Conservation (phyloP, 2,888 invertebrate species). For the Epinotia brunnichana region DNA sequence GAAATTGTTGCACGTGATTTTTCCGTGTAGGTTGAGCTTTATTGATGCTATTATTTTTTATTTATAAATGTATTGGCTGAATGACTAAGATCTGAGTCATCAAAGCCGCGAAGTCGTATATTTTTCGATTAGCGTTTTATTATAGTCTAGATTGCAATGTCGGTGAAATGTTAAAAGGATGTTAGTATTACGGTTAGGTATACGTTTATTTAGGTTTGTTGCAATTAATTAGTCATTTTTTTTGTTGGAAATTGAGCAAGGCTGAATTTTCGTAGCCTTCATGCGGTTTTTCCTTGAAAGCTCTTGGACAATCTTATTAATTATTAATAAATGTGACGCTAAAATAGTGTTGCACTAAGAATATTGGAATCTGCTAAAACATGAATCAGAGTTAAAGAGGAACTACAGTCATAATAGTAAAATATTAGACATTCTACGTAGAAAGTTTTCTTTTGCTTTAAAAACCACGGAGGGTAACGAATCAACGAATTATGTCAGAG, state of each 20-base stretch:
- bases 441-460: neutral
- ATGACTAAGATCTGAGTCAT: constrained; percentile 23
- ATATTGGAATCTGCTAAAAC: constrained; percentile 28
- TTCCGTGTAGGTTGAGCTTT: constrained; percentile 56
- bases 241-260: constrained; percentile 57
- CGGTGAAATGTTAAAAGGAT: neutral
- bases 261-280: constrained; percentile 49
- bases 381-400: neutral
- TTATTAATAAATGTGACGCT: constrained; percentile 24
- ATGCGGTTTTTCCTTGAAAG: constrained; percentile 40
- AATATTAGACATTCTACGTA: neutral
- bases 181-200: neutral
- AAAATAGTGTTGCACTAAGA: constrained; percentile 25
- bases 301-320: constrained; percentile 19
- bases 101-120: constrained; percentile 13
- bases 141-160: constrained; percentile 10
- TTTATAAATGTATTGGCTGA: constrained; percentile 18
- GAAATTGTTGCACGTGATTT: constrained; percentile 53
- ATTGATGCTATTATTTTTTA: constrained; percentile 48
- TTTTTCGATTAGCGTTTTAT: constrained; percentile 13
- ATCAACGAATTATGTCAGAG: no score
- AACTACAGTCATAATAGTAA: neutral
- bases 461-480: no score
- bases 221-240: constrained; percentile 61
- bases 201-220: constrained; percentile 25